These are phyloP conservation scores for Labia minor DNA, from an alignment of 2,888 invertebrate genomes.

Conservation along the genomic window DNA sequence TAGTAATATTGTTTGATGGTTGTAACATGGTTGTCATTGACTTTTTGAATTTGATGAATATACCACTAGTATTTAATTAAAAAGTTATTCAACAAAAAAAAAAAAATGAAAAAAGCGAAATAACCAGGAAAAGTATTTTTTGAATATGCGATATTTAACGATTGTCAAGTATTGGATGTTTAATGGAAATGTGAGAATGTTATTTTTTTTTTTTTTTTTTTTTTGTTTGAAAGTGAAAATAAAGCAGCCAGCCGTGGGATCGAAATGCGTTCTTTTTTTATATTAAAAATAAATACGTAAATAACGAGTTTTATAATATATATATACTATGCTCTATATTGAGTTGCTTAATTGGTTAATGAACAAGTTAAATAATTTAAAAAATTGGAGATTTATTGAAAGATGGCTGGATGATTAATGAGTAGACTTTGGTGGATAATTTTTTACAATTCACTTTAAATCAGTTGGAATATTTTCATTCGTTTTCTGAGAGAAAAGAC, in stretches of 20 bases:
- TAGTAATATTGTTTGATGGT: no score
- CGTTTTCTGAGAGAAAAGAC: no score
- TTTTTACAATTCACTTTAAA: no score
- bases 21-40: no score
- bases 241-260: neutral
- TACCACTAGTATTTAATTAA: no score
- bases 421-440: no score
- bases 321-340: neutral
- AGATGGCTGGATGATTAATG: neutral
- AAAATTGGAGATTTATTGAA: neutral
- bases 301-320: neutral
- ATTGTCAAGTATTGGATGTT: neutral
- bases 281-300: neutral
- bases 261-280: neutral
- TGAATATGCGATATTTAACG: neutral
- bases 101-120: no score
- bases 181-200: constrained; percentile 3
- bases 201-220: no score
- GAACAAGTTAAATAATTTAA: neutral
- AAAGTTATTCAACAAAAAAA: no score
- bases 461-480: no score
- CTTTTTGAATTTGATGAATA: no score
- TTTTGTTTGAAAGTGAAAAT: neutral
- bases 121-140: no score
- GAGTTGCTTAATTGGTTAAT: constrained; percentile 1